Conservation (phyloP, 2,113 vertebrate genomes). For the Micromys minutus region DNA sequence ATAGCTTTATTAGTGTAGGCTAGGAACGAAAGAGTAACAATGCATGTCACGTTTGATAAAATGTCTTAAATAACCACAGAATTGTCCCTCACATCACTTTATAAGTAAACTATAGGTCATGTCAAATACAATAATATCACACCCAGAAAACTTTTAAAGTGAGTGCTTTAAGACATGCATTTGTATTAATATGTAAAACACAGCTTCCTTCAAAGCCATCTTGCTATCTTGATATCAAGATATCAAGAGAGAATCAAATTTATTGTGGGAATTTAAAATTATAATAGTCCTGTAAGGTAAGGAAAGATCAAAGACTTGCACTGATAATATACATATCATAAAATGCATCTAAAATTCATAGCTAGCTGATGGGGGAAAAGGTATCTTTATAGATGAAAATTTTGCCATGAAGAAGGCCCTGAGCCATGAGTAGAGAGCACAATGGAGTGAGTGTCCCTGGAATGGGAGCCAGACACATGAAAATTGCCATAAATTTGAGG, state of each 20-base stretch:
- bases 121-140: not conserved
- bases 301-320: not conserved
- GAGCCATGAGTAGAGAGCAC: not conserved
- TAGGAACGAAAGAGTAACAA: conserved; percentile 48
- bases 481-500: not conserved
- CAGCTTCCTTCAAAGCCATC: not conserved
- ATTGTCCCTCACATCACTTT: not conserved
- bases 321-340: not conserved
- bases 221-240: conserved; percentile 25
- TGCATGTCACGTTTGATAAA: conserved; percentile 24
- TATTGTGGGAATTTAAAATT: not conserved
- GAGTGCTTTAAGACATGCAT: not conserved
- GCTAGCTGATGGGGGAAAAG: not conserved
- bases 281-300: not conserved
- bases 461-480: too few relatives aligned
- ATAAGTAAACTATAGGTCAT: conserved; percentile 13
- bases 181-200: not conserved
- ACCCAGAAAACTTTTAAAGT: conserved; percentile 20
- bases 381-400: not conserved
- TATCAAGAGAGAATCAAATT: not conserved
- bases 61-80: conserved; percentile 34
- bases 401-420: not conserved
- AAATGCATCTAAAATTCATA: not conserved
- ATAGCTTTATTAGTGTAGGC: not conserved
- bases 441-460: not conserved